Evolutionary conservation across 2,888 invertebrate genomes (phyloP).

Genomic region (Zele albiditarsus): DNA sequence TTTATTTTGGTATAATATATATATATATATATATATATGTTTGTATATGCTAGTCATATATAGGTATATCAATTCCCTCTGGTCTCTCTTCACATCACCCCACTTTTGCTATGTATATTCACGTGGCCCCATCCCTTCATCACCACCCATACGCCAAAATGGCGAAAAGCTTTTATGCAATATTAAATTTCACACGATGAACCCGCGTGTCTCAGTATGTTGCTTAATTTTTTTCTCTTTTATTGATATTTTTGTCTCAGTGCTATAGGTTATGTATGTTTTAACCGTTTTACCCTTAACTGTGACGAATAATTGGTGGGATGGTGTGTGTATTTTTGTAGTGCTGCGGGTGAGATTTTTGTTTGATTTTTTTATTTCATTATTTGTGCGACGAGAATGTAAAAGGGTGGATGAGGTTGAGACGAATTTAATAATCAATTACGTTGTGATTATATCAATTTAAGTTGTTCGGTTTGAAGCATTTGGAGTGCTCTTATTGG

Average conservation of each 20-base stretch:
- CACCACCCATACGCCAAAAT: constrained; percentile 39
- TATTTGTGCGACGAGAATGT: background rate
- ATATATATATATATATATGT: constrained; percentile 20
- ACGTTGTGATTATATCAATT: background rate
- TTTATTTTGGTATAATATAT: constrained; percentile 7
- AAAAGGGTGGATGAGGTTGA: background rate
- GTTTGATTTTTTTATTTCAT: background rate
- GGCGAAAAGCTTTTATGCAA: constrained; percentile 54
- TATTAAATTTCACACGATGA: constrained; percentile 48
- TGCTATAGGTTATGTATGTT: background rate
- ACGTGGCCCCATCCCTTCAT: constrained; percentile 27
- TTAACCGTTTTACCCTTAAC: background rate
- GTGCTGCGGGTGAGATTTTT: no score
- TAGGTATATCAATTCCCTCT: background rate
- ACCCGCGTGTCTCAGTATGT: constrained; percentile 1
- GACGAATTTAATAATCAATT: background rate
- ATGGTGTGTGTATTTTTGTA: no score
- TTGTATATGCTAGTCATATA: background rate
- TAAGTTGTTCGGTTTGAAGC: background rate
- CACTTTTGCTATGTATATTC: constrained; percentile 4
- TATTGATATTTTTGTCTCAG: constrained; percentile 6
- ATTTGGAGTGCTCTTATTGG: background rate
- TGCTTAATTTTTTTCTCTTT: constrained; percentile 35
- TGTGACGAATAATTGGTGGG: no score
- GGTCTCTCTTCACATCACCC: constrained; percentile 4